Percentiles rank a stretch among this genome's conserved stretches.
Conservation (phyloP, 1,140 invertebrate species). For the Drosophila takahashii region DNA sequence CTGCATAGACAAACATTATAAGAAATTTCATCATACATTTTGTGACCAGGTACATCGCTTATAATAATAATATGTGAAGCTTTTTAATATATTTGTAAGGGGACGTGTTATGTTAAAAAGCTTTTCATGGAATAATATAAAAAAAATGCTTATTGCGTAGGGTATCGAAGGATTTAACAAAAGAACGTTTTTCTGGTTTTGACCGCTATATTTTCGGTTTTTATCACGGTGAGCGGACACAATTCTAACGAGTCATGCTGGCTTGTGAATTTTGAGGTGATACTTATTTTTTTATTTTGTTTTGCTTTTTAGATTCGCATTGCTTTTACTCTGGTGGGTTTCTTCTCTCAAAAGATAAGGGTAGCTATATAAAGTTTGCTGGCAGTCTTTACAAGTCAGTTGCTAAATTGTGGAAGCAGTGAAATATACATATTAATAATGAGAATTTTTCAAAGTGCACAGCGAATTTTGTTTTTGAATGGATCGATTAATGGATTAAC, state of each 20-base stretch:
- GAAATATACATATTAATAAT: neutral
- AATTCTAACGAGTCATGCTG: conserved; percentile 10
- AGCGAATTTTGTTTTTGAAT: neutral
- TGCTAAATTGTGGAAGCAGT: neutral
- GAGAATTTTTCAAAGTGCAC: conserved; percentile 13
- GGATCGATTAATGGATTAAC: neutral
- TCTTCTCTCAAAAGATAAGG: conserved; percentile 2
- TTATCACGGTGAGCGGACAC: neutral
- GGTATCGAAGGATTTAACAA: neutral
- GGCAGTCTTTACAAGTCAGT: neutral
- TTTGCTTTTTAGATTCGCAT: conserved; percentile 19
- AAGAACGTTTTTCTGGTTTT: neutral
- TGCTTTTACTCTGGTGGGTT: neutral
- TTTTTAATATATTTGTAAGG: no score
- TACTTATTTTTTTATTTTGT: neutral
- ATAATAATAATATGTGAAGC: no score
- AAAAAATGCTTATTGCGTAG: no score
- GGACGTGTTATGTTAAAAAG: no score
- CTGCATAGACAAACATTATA: no score
- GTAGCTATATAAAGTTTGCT: conserved; percentile 1
- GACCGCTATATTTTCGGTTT: neutral
- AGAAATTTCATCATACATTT: no score
- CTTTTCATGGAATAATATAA: no score
- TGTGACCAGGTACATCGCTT: no score
- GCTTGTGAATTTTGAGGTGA: neutral